Conservation (phyloP, 2,888 invertebrate genomes). For the Cartodere bifasciata region DNA sequence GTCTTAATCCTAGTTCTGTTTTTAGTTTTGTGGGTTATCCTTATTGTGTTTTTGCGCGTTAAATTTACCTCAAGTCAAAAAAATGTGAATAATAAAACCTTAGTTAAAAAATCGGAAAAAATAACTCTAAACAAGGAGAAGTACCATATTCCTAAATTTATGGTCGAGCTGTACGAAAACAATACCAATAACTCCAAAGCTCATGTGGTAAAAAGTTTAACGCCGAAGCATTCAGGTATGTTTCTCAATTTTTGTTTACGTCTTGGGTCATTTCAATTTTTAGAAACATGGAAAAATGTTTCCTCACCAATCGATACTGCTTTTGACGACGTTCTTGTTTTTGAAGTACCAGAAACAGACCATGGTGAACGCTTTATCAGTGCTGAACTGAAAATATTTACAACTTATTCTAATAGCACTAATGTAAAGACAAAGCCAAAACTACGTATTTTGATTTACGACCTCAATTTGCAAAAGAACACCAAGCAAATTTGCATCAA, state of each 20-base stretch:
- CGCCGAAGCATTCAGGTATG: conserved; percentile 31
- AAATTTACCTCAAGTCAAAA: conserved; percentile 10
- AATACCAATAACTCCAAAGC: conserved; percentile 20
- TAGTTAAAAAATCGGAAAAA: conserved; percentile 6
- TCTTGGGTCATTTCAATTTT: not conserved
- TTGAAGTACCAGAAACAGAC: conserved; percentile 27
- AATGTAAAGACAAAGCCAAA: too few relatives aligned
- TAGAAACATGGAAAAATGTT: too few relatives aligned
- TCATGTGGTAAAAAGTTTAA: conserved; percentile 32
- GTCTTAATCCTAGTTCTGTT: too few relatives aligned
- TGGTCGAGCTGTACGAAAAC: conserved; percentile 32
- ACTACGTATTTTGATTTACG: too few relatives aligned
- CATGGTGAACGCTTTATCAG: conserved; percentile 27
- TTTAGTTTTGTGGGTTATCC: too few relatives aligned
- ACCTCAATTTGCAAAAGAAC: too few relatives aligned
- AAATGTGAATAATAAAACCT: conserved; percentile 5
- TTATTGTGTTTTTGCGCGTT: conserved; percentile 7
- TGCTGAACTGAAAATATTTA: conserved; percentile 32
- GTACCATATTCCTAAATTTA: conserved; percentile 32
- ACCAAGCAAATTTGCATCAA: conserved; percentile 25
- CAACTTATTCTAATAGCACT: too few relatives aligned
- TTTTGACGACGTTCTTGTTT: too few relatives aligned
- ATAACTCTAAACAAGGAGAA: conserved; percentile 13
- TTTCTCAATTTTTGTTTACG: conserved; percentile 5
- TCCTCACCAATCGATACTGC: too few relatives aligned